Conservation (phyloP, 2,888 invertebrate genomes). For the Acleris laterana region DNA sequence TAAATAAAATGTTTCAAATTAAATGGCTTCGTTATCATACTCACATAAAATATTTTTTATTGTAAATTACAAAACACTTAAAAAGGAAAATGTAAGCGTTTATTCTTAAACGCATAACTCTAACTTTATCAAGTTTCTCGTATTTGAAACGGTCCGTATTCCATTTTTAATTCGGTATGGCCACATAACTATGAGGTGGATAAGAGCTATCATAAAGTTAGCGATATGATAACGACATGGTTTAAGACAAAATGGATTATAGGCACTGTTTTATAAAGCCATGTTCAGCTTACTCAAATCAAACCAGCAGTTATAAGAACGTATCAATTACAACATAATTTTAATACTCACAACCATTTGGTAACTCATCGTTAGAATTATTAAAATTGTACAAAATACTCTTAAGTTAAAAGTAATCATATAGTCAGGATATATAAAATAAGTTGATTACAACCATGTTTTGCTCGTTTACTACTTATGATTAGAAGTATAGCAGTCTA, state of each 20-base stretch:
- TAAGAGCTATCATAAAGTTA: too few relatives aligned
- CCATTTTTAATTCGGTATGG: too few relatives aligned
- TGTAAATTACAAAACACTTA: not conserved
- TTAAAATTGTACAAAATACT: constrained; percentile 1
- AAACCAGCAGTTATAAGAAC: constrained; percentile 4
- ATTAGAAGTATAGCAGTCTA: too few relatives aligned
- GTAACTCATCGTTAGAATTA: constrained; percentile 23
- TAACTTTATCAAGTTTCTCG: too few relatives aligned
- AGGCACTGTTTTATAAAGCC: not conserved
- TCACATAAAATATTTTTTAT: not conserved
- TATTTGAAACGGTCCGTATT: too few relatives aligned
- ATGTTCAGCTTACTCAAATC: not conserved
- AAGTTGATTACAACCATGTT: too few relatives aligned
- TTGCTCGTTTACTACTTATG: too few relatives aligned
- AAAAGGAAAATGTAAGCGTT: not conserved
- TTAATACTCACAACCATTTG: constrained; percentile 32
- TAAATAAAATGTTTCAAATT: constrained; percentile 29
- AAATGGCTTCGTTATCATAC: constrained; percentile 8
- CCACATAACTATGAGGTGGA: too few relatives aligned
- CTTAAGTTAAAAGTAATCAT: not conserved
- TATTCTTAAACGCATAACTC: too few relatives aligned
- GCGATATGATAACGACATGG: too few relatives aligned
- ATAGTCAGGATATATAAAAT: too few relatives aligned
- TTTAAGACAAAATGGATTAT: too few relatives aligned
- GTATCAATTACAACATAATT: not conserved